phyloP scores from a whole-genome alignment of 2,888 invertebrate species.

The Cryptocephalus primarius region DNA sequence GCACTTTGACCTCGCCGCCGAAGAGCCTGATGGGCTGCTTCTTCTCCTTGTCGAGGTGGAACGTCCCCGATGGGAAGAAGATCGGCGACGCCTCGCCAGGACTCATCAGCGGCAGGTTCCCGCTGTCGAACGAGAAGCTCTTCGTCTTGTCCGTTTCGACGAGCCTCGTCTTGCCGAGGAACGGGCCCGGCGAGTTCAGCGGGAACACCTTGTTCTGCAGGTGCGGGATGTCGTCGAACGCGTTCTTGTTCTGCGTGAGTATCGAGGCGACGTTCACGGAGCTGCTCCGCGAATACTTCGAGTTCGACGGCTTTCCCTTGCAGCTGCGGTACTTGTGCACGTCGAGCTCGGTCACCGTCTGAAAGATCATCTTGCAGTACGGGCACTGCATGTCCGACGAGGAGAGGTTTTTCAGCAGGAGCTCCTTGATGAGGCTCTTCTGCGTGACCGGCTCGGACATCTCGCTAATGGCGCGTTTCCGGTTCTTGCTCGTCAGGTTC shows the following conservation, averaged over 20 bases:
- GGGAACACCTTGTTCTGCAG: slow-evolving; percentile 40
- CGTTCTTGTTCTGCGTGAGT: slow-evolving; percentile 36
- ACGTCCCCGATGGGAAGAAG: slow-evolving; percentile 10
- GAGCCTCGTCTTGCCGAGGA: slow-evolving; percentile 70
- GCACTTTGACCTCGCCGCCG: slow-evolving; percentile 68
- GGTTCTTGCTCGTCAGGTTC: slow-evolving; percentile 39
- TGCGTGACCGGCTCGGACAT: slow-evolving; percentile 30
- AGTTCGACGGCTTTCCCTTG: slow-evolving; percentile 45
- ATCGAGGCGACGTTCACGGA: slow-evolving; percentile 39
- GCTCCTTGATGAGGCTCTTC: slow-evolving; percentile 57
- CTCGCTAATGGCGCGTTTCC: slow-evolving; percentile 36
- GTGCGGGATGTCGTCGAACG: slow-evolving; percentile 35
- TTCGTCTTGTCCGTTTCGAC: slow-evolving; percentile 48
- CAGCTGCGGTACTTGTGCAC: slow-evolving; percentile 72
- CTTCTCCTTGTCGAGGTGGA: slow-evolving; percentile 23
- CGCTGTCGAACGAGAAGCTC: slow-evolving; percentile 36
- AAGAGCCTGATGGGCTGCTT: slow-evolving; percentile 51
- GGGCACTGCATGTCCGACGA: slow-evolving; percentile 59
- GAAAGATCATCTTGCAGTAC: slow-evolving; percentile 66
- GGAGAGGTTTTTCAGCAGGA: slow-evolving; percentile 59
- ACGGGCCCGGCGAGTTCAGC: slow-evolving; percentile 71
- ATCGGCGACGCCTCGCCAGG: slow-evolving; percentile 19
- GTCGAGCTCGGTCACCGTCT: slow-evolving; percentile 70
- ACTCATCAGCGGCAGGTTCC: slow-evolving; percentile 14
- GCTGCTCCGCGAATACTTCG: slow-evolving; percentile 34